Evolutionary conservation across 2,888 invertebrate species (phyloP), one percentile per base, ranked within the genome.

Genomic region (Trissolcus japonicus): DNA sequence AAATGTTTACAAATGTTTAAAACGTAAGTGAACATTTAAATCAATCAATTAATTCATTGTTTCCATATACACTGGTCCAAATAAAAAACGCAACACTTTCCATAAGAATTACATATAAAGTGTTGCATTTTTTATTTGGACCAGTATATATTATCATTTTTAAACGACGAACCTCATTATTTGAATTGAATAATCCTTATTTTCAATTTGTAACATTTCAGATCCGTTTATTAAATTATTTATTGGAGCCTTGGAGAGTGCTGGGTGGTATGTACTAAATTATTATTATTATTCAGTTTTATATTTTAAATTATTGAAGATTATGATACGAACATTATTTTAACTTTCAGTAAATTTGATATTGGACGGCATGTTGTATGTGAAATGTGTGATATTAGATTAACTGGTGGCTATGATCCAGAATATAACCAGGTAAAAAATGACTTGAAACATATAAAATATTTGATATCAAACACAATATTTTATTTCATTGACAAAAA

Each of bases 361-460:
- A 91, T 97, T 25, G 90, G 95, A 50, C 92, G 98, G 72, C 98
- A 98, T 86, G 94, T 98, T 80, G 94, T 96, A 0, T 98, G 98
- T 90, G 98, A 98, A 91, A 93, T 94, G 17, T 98, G 98, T 90
- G 94, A 94, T 84, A 89, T 91, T 11, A 91, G 92, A 7, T 96
- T 98, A 0, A 96, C 94, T 83, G 98, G 98, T 25, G 98, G 98
- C 14, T 98, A 96, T 89, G 97, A 97, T 90, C 94, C 95, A 11
- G 91, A 93, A 80, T 87, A 93, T 21, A 96, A 97, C 90, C 96
- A 97, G 90, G 92, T 92, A 85, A 51, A 19, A 19, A 35, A 4
- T 2, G 9, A n/a, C 4, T 43, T 3, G 6, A 43, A 14, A 43
- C 3, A 43, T 43, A 41, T 14, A 50, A 17, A 50, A 17, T 4